Evolutionary conservation across 2,888 invertebrate genomes (phyloP).

Genomic region (Heliconius erato): DNA sequence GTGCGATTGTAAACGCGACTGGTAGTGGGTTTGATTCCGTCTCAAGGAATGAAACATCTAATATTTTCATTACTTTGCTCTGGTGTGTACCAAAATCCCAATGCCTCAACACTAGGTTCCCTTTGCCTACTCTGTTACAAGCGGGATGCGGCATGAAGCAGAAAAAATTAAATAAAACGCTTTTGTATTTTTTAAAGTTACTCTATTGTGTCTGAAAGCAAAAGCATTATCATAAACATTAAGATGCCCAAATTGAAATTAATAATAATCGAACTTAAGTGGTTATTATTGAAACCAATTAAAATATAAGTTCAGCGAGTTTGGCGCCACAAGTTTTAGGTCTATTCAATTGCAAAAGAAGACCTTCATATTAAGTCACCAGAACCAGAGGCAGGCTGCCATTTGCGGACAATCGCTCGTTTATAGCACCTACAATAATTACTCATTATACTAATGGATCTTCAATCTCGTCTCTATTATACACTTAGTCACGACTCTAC

Average conservation of each 20-base stretch:
- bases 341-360: conserved; percentile 67
- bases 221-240: not conserved
- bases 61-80: not conserved
- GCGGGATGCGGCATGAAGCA: no score
- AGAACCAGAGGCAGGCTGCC: conserved; percentile 61
- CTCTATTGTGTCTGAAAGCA: not conserved
- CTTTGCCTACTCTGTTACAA: no score
- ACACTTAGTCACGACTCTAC: conserved; percentile 71
- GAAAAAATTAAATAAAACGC: no score
- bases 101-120: no score
- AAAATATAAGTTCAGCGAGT: conserved; percentile 43
- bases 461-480: conserved; percentile 65
- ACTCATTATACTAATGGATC: conserved; percentile 78
- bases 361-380: conserved; percentile 67
- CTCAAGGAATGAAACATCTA: not conserved
- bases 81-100: not conserved
- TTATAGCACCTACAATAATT: conserved; percentile 68
- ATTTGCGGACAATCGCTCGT: conserved; percentile 63
- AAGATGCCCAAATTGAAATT: conserved; percentile 17
- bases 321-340: conserved; percentile 51
- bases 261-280: conserved; percentile 27
- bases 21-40: not conserved
- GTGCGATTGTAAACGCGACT: no score
- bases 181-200: not conserved
- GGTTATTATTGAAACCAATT: conserved; percentile 32